phyloP scores from a whole-genome alignment of 2,888 invertebrate species.

The Lacanobia oleracea region DNA sequence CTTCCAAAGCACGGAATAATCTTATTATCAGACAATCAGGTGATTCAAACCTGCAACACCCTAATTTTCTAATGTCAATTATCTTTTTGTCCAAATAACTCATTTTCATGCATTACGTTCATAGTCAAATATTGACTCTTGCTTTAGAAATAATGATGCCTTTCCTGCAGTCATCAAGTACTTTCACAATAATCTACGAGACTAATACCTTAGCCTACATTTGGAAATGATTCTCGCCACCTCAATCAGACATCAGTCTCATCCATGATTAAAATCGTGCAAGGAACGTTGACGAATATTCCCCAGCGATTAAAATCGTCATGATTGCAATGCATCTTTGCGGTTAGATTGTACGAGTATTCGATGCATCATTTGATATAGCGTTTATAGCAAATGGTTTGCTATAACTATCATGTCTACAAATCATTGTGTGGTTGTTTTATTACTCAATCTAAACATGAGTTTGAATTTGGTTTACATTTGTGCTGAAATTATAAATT shows the following conservation, averaged over 20 bases:
- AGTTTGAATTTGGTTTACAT: too few relatives aligned
- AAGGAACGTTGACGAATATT: conserved; percentile 14
- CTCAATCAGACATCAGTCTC: conserved; percentile 8
- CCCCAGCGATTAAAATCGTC: conserved; percentile 17
- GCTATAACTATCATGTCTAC: background rate
- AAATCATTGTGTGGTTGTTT: background rate
- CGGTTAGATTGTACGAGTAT: background rate
- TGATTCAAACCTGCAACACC: too few relatives aligned
- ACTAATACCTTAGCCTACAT: background rate
- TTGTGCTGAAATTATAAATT: too few relatives aligned
- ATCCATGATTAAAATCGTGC: conserved; percentile 27
- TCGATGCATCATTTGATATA: background rate
- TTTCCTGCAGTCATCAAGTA: background rate
- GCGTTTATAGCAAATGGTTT: background rate
- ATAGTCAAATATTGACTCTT: background rate
- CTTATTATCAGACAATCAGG: too few relatives aligned
- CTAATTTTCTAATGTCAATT: too few relatives aligned
- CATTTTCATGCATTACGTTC: too few relatives aligned
- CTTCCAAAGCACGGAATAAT: too few relatives aligned
- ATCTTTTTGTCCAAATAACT: too few relatives aligned
- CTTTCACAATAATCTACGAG: background rate
- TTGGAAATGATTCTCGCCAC: background rate
- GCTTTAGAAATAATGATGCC: background rate
- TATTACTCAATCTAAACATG: background rate
- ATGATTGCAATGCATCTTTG: conserved; percentile 13